Percentiles rank a stretch among this genome's conserved stretches.
phyloP scores from a whole-genome alignment of 2,888 invertebrate genomes.

The Cosmia trapezina region DNA sequence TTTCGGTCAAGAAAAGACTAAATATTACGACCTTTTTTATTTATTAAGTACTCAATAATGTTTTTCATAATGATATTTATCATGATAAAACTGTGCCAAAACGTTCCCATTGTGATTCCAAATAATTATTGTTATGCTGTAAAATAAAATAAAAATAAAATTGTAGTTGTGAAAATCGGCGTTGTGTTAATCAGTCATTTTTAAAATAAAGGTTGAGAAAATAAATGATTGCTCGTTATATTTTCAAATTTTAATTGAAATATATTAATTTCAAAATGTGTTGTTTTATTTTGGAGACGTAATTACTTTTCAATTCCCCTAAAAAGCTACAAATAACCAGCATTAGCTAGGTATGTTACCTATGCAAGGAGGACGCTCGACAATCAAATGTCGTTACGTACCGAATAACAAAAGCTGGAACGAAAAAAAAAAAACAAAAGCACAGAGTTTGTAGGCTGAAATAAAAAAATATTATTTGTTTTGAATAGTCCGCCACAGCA shows the following conservation, averaged over 20 bases:
- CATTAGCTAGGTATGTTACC: not conserved
- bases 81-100: slow-evolving; percentile 64
- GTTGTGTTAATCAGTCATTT: slow-evolving; percentile 86
- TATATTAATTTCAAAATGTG: slow-evolving; percentile 80
- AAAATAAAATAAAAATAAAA: slow-evolving; percentile 71
- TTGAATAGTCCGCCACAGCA: not conserved
- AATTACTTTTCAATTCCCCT: not conserved
- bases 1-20: not conserved
- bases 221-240: slow-evolving; percentile 85
- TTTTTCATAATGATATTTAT: slow-evolving; percentile 9
- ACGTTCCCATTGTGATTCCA: slow-evolving; percentile 71
- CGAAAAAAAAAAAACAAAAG: too few species aligned
- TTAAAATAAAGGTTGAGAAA: slow-evolving; percentile 77
- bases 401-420: not conserved
- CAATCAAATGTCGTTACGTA: not conserved
- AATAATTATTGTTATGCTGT: slow-evolving; percentile 73
- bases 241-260: slow-evolving; percentile 87
- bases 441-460: not conserved
- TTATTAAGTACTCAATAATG: slow-evolving; percentile 16
- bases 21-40: slow-evolving; percentile 43
- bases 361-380: not conserved
- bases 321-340: not conserved
- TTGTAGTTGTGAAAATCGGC: slow-evolving; percentile 87
- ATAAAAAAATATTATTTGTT: not conserved
- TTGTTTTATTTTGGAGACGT: slow-evolving; percentile 60